phyloP scores from a whole-genome alignment of 2,888 invertebrate species.

The Drepana falcataria region DNA sequence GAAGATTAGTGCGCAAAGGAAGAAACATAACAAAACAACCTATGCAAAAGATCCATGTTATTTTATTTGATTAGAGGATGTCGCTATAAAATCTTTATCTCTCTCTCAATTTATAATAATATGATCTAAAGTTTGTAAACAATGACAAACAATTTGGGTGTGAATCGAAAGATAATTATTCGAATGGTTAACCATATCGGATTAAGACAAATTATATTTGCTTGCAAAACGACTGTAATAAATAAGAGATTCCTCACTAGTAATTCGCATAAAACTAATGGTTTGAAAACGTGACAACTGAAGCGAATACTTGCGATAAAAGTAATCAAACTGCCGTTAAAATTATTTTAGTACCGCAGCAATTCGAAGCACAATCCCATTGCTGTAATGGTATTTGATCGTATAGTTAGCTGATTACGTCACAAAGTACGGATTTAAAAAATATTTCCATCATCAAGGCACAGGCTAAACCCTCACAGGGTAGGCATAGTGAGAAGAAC shows the following conservation, averaged over 20 bases:
- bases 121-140: too few relatives aligned
- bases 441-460: neutral
- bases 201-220: slow-evolving; percentile 35
- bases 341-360: slow-evolving; percentile 67
- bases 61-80: too few relatives aligned
- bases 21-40: too few relatives aligned
- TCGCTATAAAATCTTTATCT: too few relatives aligned
- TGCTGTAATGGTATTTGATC: slow-evolving; percentile 17
- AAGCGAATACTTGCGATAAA: slow-evolving; percentile 75
- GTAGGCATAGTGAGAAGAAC: too few relatives aligned
- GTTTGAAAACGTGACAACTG: slow-evolving; percentile 70
- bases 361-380: slow-evolving; percentile 42
- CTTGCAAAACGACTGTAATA: slow-evolving; percentile 47
- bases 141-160: neutral
- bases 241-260: slow-evolving; percentile 68
- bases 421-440: neutral
- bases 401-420: neutral
- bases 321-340: slow-evolving; percentile 76
- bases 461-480: too few relatives aligned
- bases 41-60: too few relatives aligned
- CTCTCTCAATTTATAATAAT: too few relatives aligned
- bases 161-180: slow-evolving; percentile 22
- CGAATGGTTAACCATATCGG: slow-evolving; percentile 24
- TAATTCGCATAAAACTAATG: slow-evolving; percentile 77
- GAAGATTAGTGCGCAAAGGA: too few relatives aligned